These are phyloP conservation scores for Magallana gigas DNA, from an alignment of 1,140 invertebrate species.

Conservation along the genomic window DNA sequence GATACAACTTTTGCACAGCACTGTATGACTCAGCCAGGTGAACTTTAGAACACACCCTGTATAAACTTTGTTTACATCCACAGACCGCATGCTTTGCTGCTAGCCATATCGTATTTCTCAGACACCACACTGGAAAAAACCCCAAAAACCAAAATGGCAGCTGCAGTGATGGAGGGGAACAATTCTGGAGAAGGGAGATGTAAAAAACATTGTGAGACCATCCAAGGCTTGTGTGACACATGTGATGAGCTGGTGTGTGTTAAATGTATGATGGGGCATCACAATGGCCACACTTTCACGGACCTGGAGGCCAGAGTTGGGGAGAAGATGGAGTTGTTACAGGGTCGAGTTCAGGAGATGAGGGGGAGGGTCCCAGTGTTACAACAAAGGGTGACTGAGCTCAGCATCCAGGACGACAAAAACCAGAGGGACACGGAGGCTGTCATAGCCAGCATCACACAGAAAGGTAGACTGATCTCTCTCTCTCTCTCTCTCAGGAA, in stretches of 20 bases:
- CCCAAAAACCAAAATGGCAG: conserved; percentile 13
- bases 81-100: too few relatives aligned
- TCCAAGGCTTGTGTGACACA: conserved; percentile 32
- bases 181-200: not conserved
- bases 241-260: conserved; percentile 27
- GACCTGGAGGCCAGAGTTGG: not conserved
- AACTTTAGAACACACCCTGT: too few relatives aligned
- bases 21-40: not conserved
- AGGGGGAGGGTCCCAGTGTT: not conserved
- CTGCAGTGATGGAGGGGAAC: not conserved
- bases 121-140: too few relatives aligned
- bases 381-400: conserved; percentile 18
- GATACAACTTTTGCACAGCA: not conserved
- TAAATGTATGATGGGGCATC: conserved; percentile 28
- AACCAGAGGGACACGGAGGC: not conserved
- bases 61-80: not conserved
- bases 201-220: conserved; percentile 10
- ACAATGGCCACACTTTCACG: conserved; percentile 28
- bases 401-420: conserved; percentile 9
- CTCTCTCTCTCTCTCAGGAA: too few relatives aligned
- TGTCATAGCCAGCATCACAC: conserved; percentile 18
- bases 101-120: not conserved
- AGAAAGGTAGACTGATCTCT: not conserved
- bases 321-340: not conserved
- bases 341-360: not conserved